Evolutionary conservation across 2,888 invertebrate genomes (phyloP).

Genomic region (Melanostoma mellinum): DNA sequence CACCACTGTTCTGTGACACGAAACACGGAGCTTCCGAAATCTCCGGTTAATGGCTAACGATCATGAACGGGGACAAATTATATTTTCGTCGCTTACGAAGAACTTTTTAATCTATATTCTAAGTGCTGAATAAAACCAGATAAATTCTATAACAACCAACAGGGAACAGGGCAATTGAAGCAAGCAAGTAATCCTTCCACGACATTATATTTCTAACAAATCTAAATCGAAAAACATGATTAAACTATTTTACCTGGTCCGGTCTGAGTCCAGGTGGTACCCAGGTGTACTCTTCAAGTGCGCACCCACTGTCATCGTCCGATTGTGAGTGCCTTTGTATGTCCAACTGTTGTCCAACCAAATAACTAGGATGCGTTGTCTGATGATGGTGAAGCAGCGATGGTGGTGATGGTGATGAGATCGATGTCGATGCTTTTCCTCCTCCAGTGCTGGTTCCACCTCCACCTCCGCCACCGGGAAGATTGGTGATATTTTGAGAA

Average conservation of each 20-base stretch:
- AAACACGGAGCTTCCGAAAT: no score
- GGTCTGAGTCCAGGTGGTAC: slow-evolving; percentile 97
- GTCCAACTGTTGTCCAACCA: slow-evolving; percentile 83
- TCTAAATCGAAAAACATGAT: slow-evolving; percentile 8
- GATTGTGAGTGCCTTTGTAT: slow-evolving; percentile 95
- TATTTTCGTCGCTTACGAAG: not conserved
- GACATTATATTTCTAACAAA: slow-evolving; percentile 3
- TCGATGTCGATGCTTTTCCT: slow-evolving; percentile 77
- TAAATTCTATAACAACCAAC: no score
- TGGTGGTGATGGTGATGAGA: slow-evolving; percentile 81
- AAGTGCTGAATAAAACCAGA: no score
- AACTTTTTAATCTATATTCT: no score
- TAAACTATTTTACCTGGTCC: slow-evolving; percentile 90
- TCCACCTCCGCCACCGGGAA: slow-evolving; percentile 30
- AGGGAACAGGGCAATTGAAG: slow-evolving; percentile 12
- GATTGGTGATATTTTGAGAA: slow-evolving; percentile 67
- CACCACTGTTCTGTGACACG: no score
- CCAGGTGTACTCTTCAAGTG: slow-evolving; percentile 99
- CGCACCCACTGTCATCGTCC: slow-evolving; percentile 99
- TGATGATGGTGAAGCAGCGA: slow-evolving; percentile 80
- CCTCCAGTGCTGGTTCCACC: slow-evolving; percentile 49
- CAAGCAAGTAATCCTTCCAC: slow-evolving; percentile 4
- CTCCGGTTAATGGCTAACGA: no score
- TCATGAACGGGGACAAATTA: no score
- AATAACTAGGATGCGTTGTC: slow-evolving; percentile 79